Conservation (phyloP, 2,888 invertebrate genomes). For the Hypolimnas misippus region DNA sequence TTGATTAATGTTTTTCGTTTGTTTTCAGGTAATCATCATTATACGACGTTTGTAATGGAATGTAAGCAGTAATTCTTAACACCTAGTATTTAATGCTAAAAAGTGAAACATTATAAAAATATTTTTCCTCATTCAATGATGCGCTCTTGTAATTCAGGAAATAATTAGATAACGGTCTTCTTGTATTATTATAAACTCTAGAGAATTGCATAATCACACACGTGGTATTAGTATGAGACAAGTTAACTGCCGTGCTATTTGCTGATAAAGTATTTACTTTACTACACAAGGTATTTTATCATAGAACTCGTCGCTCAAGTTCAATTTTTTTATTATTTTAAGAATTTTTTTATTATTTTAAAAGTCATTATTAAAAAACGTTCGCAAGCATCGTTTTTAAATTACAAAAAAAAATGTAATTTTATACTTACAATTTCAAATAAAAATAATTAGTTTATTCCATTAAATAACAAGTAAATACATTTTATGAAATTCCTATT, state of each 20-base stretch:
- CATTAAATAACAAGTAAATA: background rate
- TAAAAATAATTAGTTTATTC: too few relatives aligned
- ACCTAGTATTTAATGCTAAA: background rate
- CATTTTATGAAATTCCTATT: background rate
- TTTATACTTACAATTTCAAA: too few relatives aligned
- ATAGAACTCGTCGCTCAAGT: background rate
- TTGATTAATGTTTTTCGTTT: background rate
- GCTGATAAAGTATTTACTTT: background rate
- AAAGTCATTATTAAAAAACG: too few relatives aligned
- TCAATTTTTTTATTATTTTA: background rate
- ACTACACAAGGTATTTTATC: background rate
- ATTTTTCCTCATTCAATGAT: background rate
- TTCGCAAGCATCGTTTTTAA: too few relatives aligned
- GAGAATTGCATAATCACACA: constrained; percentile 18
- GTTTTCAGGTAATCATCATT: constrained; percentile 7
- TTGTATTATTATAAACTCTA: background rate
- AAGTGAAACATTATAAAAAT: background rate
- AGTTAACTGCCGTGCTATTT: constrained; percentile 5
- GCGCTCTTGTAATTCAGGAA: background rate
- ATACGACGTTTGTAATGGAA: background rate
- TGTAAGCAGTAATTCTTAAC: background rate
- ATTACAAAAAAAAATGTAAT: too few relatives aligned
- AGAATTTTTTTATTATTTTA: too few relatives aligned
- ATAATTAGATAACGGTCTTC: constrained; percentile 2
- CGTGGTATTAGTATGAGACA: constrained; percentile 19